These are phyloP conservation scores for Spialia ferax DNA, from an alignment of 2,888 invertebrate genomes.

Conservation along the genomic window DNA sequence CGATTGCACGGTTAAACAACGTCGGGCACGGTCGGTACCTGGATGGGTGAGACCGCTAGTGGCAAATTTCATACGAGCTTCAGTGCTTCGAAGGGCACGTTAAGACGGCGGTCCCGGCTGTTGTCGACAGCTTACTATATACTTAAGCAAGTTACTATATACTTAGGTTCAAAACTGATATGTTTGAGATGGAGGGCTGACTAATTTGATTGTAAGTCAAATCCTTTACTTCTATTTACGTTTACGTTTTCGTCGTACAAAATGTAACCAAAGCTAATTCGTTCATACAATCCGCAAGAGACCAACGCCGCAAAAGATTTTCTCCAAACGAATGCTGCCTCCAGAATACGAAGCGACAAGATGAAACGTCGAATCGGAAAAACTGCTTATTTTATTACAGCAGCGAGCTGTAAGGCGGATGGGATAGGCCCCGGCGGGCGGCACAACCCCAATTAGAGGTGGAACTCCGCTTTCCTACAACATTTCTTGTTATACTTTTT, in stretches of 20 bases:
- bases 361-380: slow-evolving; percentile 80
- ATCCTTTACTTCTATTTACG: slow-evolving; percentile 44
- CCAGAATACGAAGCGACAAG: slow-evolving; percentile 77
- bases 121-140: too few relatives aligned
- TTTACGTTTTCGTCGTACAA: slow-evolving; percentile 46
- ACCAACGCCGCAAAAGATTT: slow-evolving; percentile 64
- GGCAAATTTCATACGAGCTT: too few relatives aligned
- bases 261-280: slow-evolving; percentile 60
- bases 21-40: too few relatives aligned
- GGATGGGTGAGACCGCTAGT: too few relatives aligned
- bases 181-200: too few relatives aligned
- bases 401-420: slow-evolving; percentile 68
- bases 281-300: slow-evolving; percentile 59
- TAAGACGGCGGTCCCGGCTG: too few relatives aligned
- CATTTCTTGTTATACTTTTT: slow-evolving; percentile 46
- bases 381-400: slow-evolving; percentile 84
- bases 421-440: slow-evolving; percentile 65
- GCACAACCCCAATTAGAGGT: slow-evolving; percentile 68
- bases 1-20: too few relatives aligned
- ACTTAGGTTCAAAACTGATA: too few relatives aligned
- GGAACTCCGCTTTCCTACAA: slow-evolving; percentile 34
- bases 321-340: slow-evolving; percentile 66
- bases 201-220: background rate
- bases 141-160: too few relatives aligned
- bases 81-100: too few relatives aligned